Evolutionary conservation across 2,888 invertebrate genomes (phyloP), one percentile per base, ranked within the genome.

Genomic region (Plebejus anna): DNA sequence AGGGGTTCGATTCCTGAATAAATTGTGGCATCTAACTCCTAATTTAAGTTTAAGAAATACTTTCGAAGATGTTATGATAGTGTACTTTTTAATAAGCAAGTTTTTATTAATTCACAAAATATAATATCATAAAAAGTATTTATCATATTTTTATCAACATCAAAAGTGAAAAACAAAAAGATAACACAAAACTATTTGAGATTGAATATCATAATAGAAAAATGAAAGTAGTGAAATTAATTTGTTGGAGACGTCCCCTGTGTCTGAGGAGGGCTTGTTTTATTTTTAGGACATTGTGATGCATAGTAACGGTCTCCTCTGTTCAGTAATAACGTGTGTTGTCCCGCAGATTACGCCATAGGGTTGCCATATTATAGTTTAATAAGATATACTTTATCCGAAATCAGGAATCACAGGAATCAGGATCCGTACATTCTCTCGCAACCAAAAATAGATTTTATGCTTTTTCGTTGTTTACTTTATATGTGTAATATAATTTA

Each of bases 301-400:
- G 73, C 55, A 73, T 28, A 47, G 42, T 47, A 72, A 47, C 22
- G 71, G 51, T 51, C 72, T 72, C 70, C 4, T 47, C 55, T 47
- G 9, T 32, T 28, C 73, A 73, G 51, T 72, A 22, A 51, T 51
- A 72, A 72, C 73, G 55, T 47, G 42, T 73, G 73, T 73, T 55
- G 51, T 47, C 16, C 73, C 55, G 32, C 73, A 73, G 7, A 73
- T 47, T 22, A 55, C 22, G 22, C 3, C 9, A 0, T 1, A 55
- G 73, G 73, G 55, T 16, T 73, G 55, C 16, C 55, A 55, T 13
- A 13, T 32, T 16, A 0, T 11, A 28, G 28, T 73, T 28, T 66
- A 32, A 13, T 51, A 11, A 11, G 51, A 66, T 13, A 32, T 32
- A 66, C 32, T 66, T 1, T 61, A 28, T 55, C n/a, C n/a, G n/a